Base-by-base conservation (phyloP, 2,888 invertebrate genomes). In the Caenorhabditis sulstoni region DNA sequence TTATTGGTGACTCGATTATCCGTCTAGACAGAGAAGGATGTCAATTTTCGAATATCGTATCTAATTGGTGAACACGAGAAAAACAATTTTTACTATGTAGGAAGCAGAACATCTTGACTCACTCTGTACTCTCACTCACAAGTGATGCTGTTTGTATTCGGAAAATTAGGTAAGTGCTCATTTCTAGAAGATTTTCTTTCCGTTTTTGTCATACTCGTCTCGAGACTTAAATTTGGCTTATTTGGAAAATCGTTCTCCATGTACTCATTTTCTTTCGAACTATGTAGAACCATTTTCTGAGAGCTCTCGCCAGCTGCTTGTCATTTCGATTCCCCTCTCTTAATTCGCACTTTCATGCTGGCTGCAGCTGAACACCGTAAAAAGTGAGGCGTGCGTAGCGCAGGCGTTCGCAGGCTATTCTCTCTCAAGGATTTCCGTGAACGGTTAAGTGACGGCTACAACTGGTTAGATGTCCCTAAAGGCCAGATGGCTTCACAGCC, bases 391-490 rank as follows among this genome's bases (percentile, higher is more conserved):
- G 70, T 70, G 22, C n/a, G n/a, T n/a, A n/a, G n/a, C n/a, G 44
- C 52, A 14, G 41, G 61, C 61, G 70, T 70, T 62, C 70, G 22
- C 20, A 23, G 22, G 20, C 50, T 35, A 39, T 65, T 55, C 61
- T 70, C 61, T 70, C 61, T 61, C 70, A 70, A 70, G 70, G 70
- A 59, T 70, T 37, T 53, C 68, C 37, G 68, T 68, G 59, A 68
- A 70, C 61, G 70, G 61, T 70, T 70, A 68, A 68, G 59, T 68
- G 70, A 70, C 61, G 59, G 55, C 44, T 61, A 44, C 70, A 55
- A 68, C 68, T 59, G 68, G 68, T 53, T 53, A 22, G 53, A 45
- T 68, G 29, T 7, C 53, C 52, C 68, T 11, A 35, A 35, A 70
- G 61, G 70, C 70, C 70, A 70, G 70, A 70, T 70, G 70, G 70